phyloP scores from a whole-genome alignment of 1,140 invertebrate genomes.

The Chymomyza costata region DNA sequence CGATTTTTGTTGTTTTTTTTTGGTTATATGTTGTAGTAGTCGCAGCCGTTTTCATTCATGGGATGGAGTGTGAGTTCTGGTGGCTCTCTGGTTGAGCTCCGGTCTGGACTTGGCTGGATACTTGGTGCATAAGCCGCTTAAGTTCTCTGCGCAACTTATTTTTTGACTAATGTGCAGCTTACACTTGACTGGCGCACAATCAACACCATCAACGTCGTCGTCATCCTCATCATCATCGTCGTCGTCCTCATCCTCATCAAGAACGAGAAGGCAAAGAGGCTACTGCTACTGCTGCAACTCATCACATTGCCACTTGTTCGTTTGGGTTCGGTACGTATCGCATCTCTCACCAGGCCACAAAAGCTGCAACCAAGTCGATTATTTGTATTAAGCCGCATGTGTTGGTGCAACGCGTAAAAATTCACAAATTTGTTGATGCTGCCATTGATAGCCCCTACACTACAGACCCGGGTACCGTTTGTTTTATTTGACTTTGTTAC shows the following conservation, averaged over 20 bases:
- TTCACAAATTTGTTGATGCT: conserved; percentile 63
- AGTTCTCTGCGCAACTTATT: conserved; percentile 38
- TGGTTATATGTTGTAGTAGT: conserved; percentile 7
- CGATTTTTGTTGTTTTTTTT: too few relatives aligned
- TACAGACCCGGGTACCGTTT: background rate
- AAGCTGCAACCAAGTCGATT: conserved; percentile 35
- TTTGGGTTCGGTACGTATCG: too few relatives aligned
- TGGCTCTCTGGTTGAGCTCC: too few relatives aligned
- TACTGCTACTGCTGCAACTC: conserved; percentile 22
- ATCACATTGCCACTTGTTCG: conserved; percentile 42
- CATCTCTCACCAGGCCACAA: conserved; percentile 11
- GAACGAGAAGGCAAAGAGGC: background rate
- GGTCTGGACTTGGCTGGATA: too few relatives aligned
- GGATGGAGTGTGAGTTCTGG: conserved; percentile 11
- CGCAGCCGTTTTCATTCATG: conserved; percentile 71
- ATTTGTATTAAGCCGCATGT: conserved; percentile 53
- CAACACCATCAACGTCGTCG: conserved; percentile 58
- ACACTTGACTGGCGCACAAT: conserved; percentile 72
- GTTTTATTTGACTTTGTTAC: conserved; percentile 7
- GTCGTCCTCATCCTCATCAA: conserved; percentile 23
- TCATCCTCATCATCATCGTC: conserved; percentile 15
- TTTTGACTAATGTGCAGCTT: conserved; percentile 71
- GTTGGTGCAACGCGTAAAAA: conserved; percentile 54
- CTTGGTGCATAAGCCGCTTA: conserved; percentile 53
- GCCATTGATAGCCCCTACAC: conserved; percentile 36